Evolutionary conservation across 2,113 vertebrate genomes (phyloP), one percentile per base, ranked within the genome.

Genomic region (Cervus canadensis): DNA sequence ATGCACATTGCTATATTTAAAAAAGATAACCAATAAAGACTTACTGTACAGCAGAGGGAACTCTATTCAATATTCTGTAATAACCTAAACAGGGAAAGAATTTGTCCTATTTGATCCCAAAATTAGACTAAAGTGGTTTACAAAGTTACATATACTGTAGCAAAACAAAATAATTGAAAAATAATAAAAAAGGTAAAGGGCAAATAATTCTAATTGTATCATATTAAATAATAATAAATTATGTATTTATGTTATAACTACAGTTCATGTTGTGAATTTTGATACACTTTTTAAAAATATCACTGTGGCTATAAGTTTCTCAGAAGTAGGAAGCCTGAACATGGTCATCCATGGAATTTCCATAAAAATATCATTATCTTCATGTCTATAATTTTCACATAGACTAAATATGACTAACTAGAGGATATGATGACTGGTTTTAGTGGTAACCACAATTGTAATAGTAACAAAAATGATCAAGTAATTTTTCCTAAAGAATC

Each of bases 131-230:
- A 85, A 30, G 60, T 52, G 45, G 6, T 36, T 93, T 96, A 36
- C 71, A 78, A 95, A 93, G 26, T 71, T 93, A 56, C 14, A 79
- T 25, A 93, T 87, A 21, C 5, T 64, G 52, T 14, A 78, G 16
- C n/a, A 89, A 60, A 74, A 83, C 48, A 91, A 93, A 95, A 56
- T 85, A 85, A 91, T 30, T 82, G 81, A 92, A 88, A 96, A 93
- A 45, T 60, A 83, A 45, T 15, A 28, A 36, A 76, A 76, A 64
- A 12, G 15, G 19, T 52, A 87, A 76, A 90, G 60, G 16, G 87
- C 91, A 87, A 90, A 78, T 12, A 33, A 92, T 52, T 76, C 30
- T 79, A 87, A 78, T 45, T 89, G 5, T 45, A n/a, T 45, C 21
- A 48, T 78, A 48, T 56, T 45, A 79, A 74, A 40, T 74, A 60